Percentiles rank a stretch among this genome's conserved stretches.
These are phyloP conservation scores for Diorhabda carinulata DNA, from an alignment of 1,140 invertebrate species.

Conservation along the genomic window DNA sequence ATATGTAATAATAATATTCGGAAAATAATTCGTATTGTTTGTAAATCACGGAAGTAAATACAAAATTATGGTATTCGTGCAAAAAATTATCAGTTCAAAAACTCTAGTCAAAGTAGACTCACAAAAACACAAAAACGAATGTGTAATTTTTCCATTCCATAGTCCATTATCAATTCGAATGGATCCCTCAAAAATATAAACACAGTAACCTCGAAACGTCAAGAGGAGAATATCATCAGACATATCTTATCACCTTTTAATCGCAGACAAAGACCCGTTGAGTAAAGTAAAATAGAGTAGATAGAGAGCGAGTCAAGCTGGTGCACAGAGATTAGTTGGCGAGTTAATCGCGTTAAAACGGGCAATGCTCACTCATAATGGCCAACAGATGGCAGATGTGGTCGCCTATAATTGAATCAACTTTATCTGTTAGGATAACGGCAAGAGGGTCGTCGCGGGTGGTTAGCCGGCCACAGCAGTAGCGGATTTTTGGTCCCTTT, in stretches of 20 bases:
- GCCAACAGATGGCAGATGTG: conserved; percentile 48
- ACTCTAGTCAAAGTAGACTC: too few species aligned
- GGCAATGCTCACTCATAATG: conserved; percentile 46
- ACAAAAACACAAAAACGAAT: too few species aligned
- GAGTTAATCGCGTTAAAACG: conserved; percentile 47
- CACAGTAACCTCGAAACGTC: conserved; percentile 4
- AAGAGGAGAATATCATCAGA: not conserved
- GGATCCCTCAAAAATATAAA: conserved; percentile 5
- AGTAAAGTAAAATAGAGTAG: conserved; percentile 8
- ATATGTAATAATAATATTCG: too few species aligned
- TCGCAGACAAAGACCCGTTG: conserved; percentile 22
- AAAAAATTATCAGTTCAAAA: too few species aligned
- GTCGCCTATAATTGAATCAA: conserved; percentile 48
- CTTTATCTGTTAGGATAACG: conserved; percentile 48
- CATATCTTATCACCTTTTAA: conserved; percentile 31
- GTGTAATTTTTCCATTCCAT: too few species aligned
- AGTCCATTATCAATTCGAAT: not conserved
- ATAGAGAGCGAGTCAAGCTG: conserved; percentile 39
- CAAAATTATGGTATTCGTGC: too few species aligned
- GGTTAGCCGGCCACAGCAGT: conserved; percentile 31
- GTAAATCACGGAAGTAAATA: too few species aligned
- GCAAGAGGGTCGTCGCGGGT: conserved; percentile 43
- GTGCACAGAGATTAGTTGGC: conserved; percentile 43
- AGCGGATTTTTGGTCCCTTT: conserved; percentile 5
- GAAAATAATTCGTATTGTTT: too few species aligned